Percentiles rank a stretch among this genome's conserved stretches.
These are phyloP conservation scores for Trogon melanurus DNA, from an alignment of 2,113 vertebrate species.

Conservation along the genomic window DNA sequence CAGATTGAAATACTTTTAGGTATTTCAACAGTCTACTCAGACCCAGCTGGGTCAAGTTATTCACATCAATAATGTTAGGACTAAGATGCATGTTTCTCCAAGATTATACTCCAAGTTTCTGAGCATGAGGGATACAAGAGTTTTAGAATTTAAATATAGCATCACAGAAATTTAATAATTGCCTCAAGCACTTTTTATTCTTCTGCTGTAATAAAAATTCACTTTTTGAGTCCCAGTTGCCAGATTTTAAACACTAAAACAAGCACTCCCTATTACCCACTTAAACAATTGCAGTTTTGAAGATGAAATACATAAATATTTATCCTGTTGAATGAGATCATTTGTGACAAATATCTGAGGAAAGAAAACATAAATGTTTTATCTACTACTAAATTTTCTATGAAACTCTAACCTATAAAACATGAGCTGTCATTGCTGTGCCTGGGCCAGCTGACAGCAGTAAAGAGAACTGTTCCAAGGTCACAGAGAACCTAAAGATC, in stretches of 20 bases:
- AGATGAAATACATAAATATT: background rate
- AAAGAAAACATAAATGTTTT: background rate
- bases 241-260: background rate
- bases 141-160: background rate
- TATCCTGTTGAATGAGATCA: background rate
- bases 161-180: background rate
- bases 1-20: background rate
- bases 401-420: background rate
- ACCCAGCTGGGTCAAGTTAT: background rate
- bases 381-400: background rate
- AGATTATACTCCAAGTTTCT: background rate
- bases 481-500: background rate
- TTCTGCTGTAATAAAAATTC: background rate
- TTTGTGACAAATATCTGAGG: background rate
- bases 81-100: background rate
- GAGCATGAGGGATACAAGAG: background rate
- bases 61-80: background rate
- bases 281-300: background rate
- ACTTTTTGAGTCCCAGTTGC: background rate
- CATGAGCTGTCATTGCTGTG: rapidly evolving
- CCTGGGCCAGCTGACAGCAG: background rate
- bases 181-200: background rate
- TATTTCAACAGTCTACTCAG: background rate
- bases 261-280: background rate
- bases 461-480: background rate